Evolutionary conservation across 2,888 invertebrate species (phyloP).

Genomic region (Apoda limacodes): DNA sequence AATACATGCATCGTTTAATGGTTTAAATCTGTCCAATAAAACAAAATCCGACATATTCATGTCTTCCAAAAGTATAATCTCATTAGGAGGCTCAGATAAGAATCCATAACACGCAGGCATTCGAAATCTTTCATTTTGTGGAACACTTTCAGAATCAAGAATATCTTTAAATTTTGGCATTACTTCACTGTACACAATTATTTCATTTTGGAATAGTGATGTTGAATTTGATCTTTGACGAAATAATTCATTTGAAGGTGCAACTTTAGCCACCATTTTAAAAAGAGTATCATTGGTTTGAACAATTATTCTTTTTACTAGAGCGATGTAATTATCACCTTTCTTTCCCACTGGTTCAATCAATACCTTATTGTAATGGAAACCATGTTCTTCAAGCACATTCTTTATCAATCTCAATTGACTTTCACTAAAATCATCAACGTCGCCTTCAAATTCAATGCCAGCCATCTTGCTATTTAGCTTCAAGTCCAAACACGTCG

Average conservation of each 20-base stretch:
- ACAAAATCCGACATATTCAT: slow-evolving; percentile 24
- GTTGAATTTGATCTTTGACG: slow-evolving; percentile 18
- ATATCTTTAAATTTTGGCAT: slow-evolving; percentile 29
- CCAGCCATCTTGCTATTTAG: not conserved
- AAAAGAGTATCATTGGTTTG: slow-evolving; percentile 23
- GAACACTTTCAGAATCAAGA: slow-evolving; percentile 26
- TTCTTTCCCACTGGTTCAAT: slow-evolving; percentile 26
- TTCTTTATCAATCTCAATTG: slow-evolving; percentile 29
- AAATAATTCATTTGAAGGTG: slow-evolving; percentile 22
- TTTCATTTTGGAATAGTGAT: slow-evolving; percentile 29
- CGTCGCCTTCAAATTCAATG: slow-evolving; percentile 21
- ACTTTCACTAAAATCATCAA: slow-evolving; percentile 20
- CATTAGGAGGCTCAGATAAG: slow-evolving; percentile 24
- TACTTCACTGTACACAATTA: slow-evolving; percentile 27
- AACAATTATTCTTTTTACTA: slow-evolving; percentile 23
- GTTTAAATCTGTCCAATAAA: slow-evolving; percentile 29
- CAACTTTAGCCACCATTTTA: slow-evolving; percentile 36
- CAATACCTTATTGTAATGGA: slow-evolving; percentile 22
- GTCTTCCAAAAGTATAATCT: slow-evolving; percentile 37
- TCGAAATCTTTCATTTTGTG: slow-evolving; percentile 25
- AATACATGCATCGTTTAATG: slow-evolving; percentile 26
- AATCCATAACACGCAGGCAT: slow-evolving; percentile 32
- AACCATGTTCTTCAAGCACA: slow-evolving; percentile 26
- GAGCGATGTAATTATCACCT: slow-evolving; percentile 30
- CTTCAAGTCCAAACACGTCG: too few relatives aligned